Evolutionary conservation across 1,140 invertebrate genomes (phyloP), one percentile per base, ranked within the genome.

Genomic region (Leucophenga varia): DNA sequence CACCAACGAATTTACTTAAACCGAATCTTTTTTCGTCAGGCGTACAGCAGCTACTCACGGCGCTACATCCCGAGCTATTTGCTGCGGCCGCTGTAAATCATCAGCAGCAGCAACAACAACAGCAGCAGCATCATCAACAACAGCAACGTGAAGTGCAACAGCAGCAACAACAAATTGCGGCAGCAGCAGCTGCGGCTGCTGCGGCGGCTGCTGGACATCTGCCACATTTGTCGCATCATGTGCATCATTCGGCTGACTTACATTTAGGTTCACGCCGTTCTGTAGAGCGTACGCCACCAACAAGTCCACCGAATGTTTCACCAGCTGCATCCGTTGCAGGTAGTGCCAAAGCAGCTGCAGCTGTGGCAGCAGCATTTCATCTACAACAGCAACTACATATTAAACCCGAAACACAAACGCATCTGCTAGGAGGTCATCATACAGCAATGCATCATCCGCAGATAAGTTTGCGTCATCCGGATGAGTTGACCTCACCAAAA

Each of bases 1-100:
- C 67, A 40, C 65, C 64, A 16, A 71, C 67, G 63, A 72, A 70
- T 72, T 64, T 74, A 63, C 57, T 74, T 7, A 75, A 74, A 40
- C 67, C 69, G 8, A 74, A 74, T 57, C 55, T 75, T 1, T 75
- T 75, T 18, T 72, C 72, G 6, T 59, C 55, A 21, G 67, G 72
- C n/a, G 72, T 75, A 16, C 72, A 75, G 45, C 72, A 75, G 44
- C 32, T 75, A 16, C 49, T 75, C 10, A 72, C 72, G 2, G 72
- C 72, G 0, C 18, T 75, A 30, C 72, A 75, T 51, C 72, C 72
- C 3, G 61, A 75, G 43, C 49, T 74, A 9, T 75, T 75, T 53
- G 64, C 73, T 2, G 64, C 65, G 1, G 61, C 63, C 7, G 67
- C 63, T 8, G 71, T 61, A 47, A 76, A 69, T 37, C 77, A 72